These are phyloP conservation scores for Iguana delicatissima DNA, from an alignment of 2,797 vertebrate species.

Conservation along the genomic window DNA sequence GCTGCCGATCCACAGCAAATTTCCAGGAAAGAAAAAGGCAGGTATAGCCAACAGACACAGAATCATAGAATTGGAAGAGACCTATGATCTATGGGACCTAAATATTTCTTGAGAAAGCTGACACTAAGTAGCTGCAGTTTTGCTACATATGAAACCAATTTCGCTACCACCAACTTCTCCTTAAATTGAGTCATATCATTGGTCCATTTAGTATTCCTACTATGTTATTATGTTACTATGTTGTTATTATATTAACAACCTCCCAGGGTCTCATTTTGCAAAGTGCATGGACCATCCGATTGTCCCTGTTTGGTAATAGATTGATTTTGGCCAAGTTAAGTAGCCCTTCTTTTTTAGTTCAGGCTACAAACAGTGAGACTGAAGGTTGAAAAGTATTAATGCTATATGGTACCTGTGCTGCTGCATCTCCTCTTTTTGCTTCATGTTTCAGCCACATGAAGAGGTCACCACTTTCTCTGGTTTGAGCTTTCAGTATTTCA, in stretches of 20 bases:
- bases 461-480: conserved; percentile 82
- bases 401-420: conserved; percentile 84
- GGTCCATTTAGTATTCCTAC: not conserved
- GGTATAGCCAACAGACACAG: no score
- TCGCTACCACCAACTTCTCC: not conserved
- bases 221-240: no score
- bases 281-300: not conserved
- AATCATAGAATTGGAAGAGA: no score
- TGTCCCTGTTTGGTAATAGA: no score
- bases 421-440: conserved; percentile 87
- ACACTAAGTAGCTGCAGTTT: no score
- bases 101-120: no score
- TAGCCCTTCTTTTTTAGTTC: not conserved
- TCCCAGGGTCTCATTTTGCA: not conserved
- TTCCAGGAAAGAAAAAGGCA: no score
- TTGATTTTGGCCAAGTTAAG: not conserved
- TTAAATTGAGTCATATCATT: not conserved
- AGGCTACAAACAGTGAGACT: not conserved
- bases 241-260: not conserved
- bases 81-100: no score
- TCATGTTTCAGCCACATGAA: conserved; percentile 89
- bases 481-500: conserved; percentile 83
- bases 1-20: no score
- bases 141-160: no score
- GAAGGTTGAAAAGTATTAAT: not conserved